Conservation (phyloP, 2,797 vertebrate genomes). For the Gila robusta region DNA sequence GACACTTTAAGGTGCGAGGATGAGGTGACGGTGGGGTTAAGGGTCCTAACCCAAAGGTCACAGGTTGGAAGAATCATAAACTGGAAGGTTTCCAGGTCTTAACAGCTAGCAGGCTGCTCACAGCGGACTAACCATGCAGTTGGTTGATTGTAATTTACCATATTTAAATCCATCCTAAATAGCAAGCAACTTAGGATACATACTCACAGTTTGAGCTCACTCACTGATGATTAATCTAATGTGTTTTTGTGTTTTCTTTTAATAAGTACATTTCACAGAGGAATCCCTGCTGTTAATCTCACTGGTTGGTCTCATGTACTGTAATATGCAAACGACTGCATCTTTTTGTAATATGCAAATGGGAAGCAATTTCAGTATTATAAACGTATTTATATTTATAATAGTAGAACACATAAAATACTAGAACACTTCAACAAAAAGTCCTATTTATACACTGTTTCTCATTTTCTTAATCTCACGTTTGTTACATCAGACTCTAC, state of each 20-base stretch:
- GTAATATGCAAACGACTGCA: neutral
- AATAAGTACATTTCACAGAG: neutral
- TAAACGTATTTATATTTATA: neutral
- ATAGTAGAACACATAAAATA: no score
- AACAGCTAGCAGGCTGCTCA: no score
- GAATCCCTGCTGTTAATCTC: neutral
- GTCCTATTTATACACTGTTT: neutral
- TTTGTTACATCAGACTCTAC: neutral
- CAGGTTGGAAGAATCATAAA: neutral
- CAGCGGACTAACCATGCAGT: neutral
- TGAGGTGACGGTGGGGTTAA: neutral
- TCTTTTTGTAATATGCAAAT: neutral
- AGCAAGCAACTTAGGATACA: neutral
- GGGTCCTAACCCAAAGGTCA: neutral
- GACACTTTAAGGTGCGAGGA: neutral
- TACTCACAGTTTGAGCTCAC: neutral
- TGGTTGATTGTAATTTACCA: neutral
- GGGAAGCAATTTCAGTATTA: neutral
- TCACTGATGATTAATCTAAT: neutral
- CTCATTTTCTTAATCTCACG: neutral
- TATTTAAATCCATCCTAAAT: neutral
- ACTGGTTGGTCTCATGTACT: neutral
- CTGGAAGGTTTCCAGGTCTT: neutral
- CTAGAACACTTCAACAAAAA: no score
- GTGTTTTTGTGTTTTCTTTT: neutral